These are phyloP conservation scores for Hecatera dysodea DNA, from an alignment of 2,888 invertebrate species.

Conservation along the genomic window DNA sequence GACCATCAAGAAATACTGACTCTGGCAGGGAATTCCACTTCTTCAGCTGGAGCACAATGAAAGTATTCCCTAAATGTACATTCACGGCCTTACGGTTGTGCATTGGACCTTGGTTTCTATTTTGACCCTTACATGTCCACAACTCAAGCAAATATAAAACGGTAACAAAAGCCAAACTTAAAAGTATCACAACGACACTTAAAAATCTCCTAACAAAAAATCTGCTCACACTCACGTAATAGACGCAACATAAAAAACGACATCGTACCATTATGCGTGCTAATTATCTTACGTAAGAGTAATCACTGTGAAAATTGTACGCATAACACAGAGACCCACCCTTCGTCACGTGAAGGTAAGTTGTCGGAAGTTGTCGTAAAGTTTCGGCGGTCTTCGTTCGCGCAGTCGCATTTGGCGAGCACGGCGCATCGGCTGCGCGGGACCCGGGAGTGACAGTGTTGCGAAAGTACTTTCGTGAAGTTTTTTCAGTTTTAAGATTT, in stretches of 20 bases:
- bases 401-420: conserved; percentile 58
- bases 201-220: not conserved
- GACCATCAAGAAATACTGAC: no score
- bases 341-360: conserved; percentile 53
- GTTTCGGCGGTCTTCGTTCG: conserved; percentile 37
- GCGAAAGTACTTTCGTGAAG: conserved; percentile 45
- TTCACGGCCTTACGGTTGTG: no score
- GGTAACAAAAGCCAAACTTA: not conserved
- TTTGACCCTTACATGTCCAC: no score
- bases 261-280: conserved; percentile 36
- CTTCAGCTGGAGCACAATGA: no score
- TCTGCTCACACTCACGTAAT: conserved; percentile 30
- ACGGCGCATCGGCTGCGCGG: conserved; percentile 65
- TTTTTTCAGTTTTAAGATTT: conserved; percentile 23
- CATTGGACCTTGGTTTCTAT: no score
- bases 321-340: conserved; percentile 57
- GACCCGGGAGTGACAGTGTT: conserved; percentile 60
- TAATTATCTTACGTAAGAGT: conserved; percentile 56
- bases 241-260: conserved; percentile 36
- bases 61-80: no score
- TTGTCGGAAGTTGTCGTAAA: conserved; percentile 56
- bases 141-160: no score
- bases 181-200: conserved; percentile 8
- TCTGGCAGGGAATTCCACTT: no score
- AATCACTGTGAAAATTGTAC: conserved; percentile 52